phyloP scores from a whole-genome alignment of 2,797 vertebrate genomes.

The Eidolon dupreanum region DNA sequence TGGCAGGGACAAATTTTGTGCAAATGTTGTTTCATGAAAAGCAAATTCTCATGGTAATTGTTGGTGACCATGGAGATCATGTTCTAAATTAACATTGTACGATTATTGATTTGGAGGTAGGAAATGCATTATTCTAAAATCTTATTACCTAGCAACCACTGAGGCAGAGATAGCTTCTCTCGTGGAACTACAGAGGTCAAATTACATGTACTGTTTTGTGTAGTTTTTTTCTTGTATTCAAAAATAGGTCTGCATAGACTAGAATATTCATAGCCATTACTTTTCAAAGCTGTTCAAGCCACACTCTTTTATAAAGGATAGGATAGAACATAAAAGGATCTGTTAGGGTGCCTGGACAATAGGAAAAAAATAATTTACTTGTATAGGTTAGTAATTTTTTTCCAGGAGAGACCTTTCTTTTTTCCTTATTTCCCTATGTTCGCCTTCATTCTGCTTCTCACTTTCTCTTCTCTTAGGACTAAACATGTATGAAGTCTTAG shows the following conservation, averaged over 20 bases:
- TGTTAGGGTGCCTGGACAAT: conserved; percentile 48
- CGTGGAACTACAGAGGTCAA: conserved; percentile 62
- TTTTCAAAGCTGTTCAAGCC: conserved; percentile 40
- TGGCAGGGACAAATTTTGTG: conserved; percentile 66
- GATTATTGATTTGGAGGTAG: conserved; percentile 78
- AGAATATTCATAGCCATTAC: conserved; percentile 35
- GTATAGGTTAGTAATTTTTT: conserved; percentile 39
- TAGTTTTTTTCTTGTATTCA: conserved; percentile 38
- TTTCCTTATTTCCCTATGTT: not conserved
- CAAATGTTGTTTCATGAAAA: conserved; percentile 75
- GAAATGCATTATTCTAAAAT: conserved; percentile 76
- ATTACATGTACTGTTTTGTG: conserved; percentile 50
- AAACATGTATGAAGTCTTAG: not conserved
- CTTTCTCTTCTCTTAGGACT: not conserved
- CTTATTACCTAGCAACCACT: conserved; percentile 77
- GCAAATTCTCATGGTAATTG: conserved; percentile 72
- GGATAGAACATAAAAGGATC: conserved; percentile 22
- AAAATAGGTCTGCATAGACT: conserved; percentile 41
- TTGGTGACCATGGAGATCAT: conserved; percentile 78
- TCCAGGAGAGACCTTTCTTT: not conserved
- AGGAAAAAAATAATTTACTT: conserved; percentile 58
- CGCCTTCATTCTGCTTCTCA: not conserved
- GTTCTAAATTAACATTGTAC: conserved; percentile 75
- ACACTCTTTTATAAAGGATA: conserved; percentile 22
- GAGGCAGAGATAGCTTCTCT: conserved; percentile 62